Evolutionary conservation across 2,888 invertebrate genomes (phyloP).

Genomic region (Trichopoda pennipes): DNA sequence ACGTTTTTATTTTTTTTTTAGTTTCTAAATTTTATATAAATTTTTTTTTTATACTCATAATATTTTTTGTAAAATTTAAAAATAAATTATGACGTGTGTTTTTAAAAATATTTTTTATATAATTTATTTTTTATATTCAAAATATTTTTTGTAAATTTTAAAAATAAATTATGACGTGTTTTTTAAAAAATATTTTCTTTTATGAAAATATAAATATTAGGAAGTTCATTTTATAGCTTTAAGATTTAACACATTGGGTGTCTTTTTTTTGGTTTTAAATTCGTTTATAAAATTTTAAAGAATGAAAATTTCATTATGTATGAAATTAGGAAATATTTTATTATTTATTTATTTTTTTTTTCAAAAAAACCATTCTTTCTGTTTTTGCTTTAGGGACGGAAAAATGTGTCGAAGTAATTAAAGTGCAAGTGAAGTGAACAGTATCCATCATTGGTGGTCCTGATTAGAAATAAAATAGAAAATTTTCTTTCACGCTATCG

Average conservation of each 20-base stretch:
- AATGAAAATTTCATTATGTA: background rate
- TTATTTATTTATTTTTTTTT: background rate
- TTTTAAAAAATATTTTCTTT: too few relatives aligned
- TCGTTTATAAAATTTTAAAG: background rate
- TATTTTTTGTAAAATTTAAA: background rate
- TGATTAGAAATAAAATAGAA: constrained; percentile 36
- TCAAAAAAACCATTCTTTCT: constrained; percentile 7
- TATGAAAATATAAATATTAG: background rate
- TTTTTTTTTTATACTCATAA: background rate
- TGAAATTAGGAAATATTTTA: constrained; percentile 5
- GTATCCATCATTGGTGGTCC: constrained; percentile 50
- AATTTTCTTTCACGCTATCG: constrained; percentile 43
- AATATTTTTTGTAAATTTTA: background rate
- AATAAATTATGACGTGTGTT: too few relatives aligned
- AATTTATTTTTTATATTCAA: too few relatives aligned
- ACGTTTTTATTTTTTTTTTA: too few relatives aligned
- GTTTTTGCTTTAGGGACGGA: constrained; percentile 9
- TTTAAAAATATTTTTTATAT: too few relatives aligned
- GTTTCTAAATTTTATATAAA: too few relatives aligned
- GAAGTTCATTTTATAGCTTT: background rate
- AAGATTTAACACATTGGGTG: background rate
- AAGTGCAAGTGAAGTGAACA: constrained; percentile 36
- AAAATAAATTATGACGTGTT: background rate
- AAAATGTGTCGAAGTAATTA: constrained; percentile 46
- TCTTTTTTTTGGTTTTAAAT: constrained; percentile 1